Evolutionary conservation across 1,140 invertebrate genomes (phyloP).

Genomic region (Meloidogyne chitwoodi): DNA sequence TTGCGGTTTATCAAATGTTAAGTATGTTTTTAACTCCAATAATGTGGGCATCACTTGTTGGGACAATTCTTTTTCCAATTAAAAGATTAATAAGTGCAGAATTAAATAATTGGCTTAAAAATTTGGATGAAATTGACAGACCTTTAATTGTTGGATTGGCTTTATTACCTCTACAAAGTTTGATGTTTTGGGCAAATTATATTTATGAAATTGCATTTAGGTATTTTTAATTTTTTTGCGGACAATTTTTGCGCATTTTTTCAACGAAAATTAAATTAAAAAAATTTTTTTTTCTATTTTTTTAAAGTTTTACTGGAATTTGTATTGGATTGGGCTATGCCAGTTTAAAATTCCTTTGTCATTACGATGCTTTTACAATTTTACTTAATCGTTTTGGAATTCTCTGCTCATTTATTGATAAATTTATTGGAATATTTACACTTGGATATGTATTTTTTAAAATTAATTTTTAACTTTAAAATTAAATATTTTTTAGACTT

Average conservation of each 20-base stretch:
- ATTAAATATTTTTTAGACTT: conserved; percentile 39
- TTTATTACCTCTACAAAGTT: conserved; percentile 71
- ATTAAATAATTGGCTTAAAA: conserved; percentile 66
- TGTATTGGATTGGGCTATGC: conserved; percentile 42
- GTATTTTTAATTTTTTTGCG: conserved; percentile 21
- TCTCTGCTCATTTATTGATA: conserved; percentile 44
- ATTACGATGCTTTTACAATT: conserved; percentile 48
- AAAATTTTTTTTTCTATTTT: no score
- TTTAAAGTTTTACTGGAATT: conserved; percentile 41
- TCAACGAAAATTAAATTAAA: no score
- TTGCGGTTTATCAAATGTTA: conserved; percentile 46
- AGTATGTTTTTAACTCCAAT: conserved; percentile 46
- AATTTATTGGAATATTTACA: conserved; percentile 43
- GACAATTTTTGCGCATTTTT: conserved; percentile 7
- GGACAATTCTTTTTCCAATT: conserved; percentile 40
- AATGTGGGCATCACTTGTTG: conserved; percentile 42
- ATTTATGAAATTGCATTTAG: conserved; percentile 64
- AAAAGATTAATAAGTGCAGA: conserved; percentile 15
- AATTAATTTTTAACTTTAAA: conserved; percentile 7
- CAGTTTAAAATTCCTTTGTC: conserved; percentile 48
- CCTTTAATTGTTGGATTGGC: conserved; percentile 69
- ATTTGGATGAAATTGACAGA: conserved; percentile 62
- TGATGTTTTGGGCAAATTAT: conserved; percentile 71
- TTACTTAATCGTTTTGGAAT: conserved; percentile 40
- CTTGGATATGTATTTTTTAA: conserved; percentile 37